These are phyloP conservation scores for Heliopora coerulea DNA, from an alignment of 92 coral and sea anemone species.

Conservation along the genomic window DNA sequence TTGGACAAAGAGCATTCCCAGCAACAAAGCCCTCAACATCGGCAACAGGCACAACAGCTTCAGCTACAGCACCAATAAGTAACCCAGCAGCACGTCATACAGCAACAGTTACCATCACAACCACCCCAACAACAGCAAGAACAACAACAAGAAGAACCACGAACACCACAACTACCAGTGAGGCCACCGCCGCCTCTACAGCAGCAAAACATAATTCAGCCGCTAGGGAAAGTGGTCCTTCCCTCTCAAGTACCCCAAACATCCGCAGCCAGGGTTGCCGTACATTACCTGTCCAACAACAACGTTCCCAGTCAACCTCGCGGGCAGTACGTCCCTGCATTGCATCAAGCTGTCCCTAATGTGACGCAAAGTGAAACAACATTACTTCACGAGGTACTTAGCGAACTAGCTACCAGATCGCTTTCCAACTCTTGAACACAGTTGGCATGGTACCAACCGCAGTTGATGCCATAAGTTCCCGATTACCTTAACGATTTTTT, in stretches of 20 bases:
- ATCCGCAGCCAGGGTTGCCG: conserved; percentile 22
- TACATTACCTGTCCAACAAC: conserved; percentile 31
- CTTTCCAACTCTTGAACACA: conserved; percentile 8
- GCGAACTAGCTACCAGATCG: conserved; percentile 34
- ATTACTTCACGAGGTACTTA: conserved; percentile 39
- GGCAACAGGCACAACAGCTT: conserved; percentile 8
- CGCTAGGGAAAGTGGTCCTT: conserved; percentile 4
- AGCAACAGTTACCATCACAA: not conserved
- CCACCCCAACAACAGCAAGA: conserved; percentile 1
- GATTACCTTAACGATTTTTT: too few relatives aligned
- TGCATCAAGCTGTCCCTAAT: conserved; percentile 23
- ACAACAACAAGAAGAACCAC: not conserved
- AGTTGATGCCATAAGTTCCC: not conserved
- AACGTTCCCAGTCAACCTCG: conserved; percentile 20
- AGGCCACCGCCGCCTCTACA: conserved; percentile 8
- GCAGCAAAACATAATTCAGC: not conserved
- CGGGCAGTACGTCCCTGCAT: conserved; percentile 8
- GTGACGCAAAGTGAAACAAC: conserved; percentile 42
- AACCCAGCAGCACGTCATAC: not conserved
- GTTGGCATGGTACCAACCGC: not conserved
- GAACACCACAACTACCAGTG: not conserved
- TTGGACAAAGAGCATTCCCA: not conserved
- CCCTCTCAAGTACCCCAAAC: conserved; percentile 23
- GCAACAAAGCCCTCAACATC: conserved; percentile 7
- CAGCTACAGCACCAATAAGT: conserved; percentile 6